Percentiles rank a stretch among this genome's conserved stretches.
Evolutionary conservation across 2,797 vertebrate species (phyloP).

Genomic region (Cirrhinus mrigala): DNA sequence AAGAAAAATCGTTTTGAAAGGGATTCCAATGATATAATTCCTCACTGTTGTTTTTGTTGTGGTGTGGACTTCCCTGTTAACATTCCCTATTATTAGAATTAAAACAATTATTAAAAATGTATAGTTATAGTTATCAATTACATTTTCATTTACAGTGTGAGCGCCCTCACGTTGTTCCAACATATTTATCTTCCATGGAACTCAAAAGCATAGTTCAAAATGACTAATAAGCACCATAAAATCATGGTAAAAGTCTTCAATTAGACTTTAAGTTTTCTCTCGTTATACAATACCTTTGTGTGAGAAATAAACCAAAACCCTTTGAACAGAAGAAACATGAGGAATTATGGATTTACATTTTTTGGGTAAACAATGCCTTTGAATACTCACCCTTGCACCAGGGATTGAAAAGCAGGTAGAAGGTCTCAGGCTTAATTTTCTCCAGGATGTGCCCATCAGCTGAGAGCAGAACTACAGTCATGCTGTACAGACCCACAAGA

Average conservation of each 20-base stretch:
- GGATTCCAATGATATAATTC: neutral
- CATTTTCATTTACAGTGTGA: neutral
- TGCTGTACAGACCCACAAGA: constrained; percentile 72
- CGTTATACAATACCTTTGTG: neutral
- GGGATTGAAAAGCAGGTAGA: constrained; percentile 82
- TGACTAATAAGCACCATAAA: neutral
- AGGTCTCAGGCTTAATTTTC: constrained; percentile 56
- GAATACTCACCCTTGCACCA: constrained; percentile 78
- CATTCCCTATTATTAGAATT: neutral
- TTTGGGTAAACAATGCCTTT: neutral
- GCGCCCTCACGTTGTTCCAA: neutral
- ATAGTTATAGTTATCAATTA: neutral
- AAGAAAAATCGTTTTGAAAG: neutral
- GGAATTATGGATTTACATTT: neutral
- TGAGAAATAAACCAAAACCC: neutral
- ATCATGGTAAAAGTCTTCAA: neutral
- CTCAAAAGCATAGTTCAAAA: neutral
- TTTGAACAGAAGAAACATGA: neutral
- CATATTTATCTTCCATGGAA: neutral
- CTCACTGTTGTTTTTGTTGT: neutral
- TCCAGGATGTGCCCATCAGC: constrained; percentile 66
- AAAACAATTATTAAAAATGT: neutral
- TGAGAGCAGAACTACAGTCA: constrained; percentile 71
- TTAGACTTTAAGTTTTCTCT: neutral
- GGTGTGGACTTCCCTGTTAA: neutral